Base-by-base conservation (phyloP, 92 coral and sea anemone genomes). In the Zoanthus sansibaricus region DNA sequence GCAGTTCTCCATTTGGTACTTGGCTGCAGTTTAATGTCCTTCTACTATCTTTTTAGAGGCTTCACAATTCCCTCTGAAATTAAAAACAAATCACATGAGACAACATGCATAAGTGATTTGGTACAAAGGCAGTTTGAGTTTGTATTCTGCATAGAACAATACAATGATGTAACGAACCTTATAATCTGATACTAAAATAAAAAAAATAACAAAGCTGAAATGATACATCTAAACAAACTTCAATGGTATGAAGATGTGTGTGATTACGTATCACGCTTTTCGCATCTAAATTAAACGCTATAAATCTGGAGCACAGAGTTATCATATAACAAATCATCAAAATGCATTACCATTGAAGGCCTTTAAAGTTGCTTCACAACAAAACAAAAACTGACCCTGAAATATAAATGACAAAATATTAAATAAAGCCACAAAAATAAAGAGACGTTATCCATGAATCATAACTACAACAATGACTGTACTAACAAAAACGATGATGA, bases 321-420 rank as follows among this genome's bases (percentile, higher is more conserved):
- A 67, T 7, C 8, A 20, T 9, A 30, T 6, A 30, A 33, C 5
- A 33, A 37, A 33, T 15, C 2, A 31, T 45, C 20, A 47, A 42
- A 21, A 45, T 2, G 46, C 56, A 9, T 75, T 84, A 97, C 99
- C 99, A 12, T 95, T 95, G 61, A 88, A 97, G 25, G 98, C 92
- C 86, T 94, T 94, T 64, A 95, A 69, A 85, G 95, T 78, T 47
- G 99, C 98, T 72, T 97, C 99, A 75, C 98, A 94, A 79, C 94
- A 92, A 73, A 97, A 97, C 80, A 95, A 86, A 83, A 97, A 97
- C 83, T 97, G 99, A 17, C 99, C 99, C 99, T 97, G 56, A 16
- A 82, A 82, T 49, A 44, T 56, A 74, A 30, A 69, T 8, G 55
- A 42, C 30, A n/a, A 37, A 37, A 4, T 37, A 37, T 37, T 37